A percentile compares a stretch with the other conserved stretches of the same genome.
Evolutionary conservation across 2,888 invertebrate genomes (phyloP).

Genomic region (Tenthredo amoena): DNA sequence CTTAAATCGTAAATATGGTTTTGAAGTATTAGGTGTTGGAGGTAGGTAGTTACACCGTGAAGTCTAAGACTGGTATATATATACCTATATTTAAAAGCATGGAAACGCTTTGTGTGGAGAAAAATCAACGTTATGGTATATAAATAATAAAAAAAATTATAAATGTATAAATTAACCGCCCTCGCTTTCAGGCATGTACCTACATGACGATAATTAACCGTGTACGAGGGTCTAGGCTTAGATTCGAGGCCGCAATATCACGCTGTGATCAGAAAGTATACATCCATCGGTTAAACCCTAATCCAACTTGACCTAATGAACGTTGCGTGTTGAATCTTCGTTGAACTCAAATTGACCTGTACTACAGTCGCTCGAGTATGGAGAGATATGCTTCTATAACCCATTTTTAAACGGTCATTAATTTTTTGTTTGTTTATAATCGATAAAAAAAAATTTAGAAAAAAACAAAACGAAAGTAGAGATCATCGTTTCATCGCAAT

Average conservation of each 20-base stretch:
- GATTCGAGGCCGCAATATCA: conserved; percentile 1
- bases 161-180: conserved; percentile 73
- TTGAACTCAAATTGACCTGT: not conserved
- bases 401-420: conserved; percentile 24
- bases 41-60: not conserved
- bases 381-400: not conserved
- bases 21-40: not conserved
- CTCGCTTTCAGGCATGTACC: conserved; percentile 59
- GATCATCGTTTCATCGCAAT: not conserved
- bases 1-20: not conserved
- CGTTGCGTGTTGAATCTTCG: conserved; percentile 66
- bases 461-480: not conserved
- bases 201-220: conserved; percentile 37
- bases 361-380: not conserved
- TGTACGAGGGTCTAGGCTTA: not conserved
- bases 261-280: conserved; percentile 33
- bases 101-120: not conserved
- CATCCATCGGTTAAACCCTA: conserved; percentile 28
- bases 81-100: not conserved
- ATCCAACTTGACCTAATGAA: conserved; percentile 63
- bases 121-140: conserved; percentile 44
- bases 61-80: not conserved
- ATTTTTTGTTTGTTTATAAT: not conserved
- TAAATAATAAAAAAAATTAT: conserved; percentile 66
- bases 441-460: not conserved